Base-by-base conservation (phyloP, 2,797 vertebrate species). In the Tapera naevia region DNA sequence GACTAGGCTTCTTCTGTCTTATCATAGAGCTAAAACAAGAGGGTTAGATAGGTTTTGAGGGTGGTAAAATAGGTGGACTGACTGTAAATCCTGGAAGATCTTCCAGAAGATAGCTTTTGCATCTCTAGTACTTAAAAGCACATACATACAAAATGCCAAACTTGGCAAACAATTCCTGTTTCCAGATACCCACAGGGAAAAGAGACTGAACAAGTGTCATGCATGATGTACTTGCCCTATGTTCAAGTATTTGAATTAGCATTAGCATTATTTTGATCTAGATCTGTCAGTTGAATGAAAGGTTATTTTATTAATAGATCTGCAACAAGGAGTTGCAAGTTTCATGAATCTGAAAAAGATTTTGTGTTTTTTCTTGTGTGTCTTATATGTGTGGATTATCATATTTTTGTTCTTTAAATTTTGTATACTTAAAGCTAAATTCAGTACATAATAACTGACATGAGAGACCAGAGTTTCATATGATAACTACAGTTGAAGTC, bases 141-240 rank as follows among this genome's bases (percentile, higher is more conserved):
- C 3, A 13, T 45, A 13, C 10, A 33, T 51, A 67, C 19, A 67
- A 88, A 65, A 41, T 12, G 9, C 10, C n/a, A 73, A 57, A 50
- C 4, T 23, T 2, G 6, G 6, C 25, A 80, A 83, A 70, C 7
- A 1, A 69, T 65, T 81, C 10, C 30, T 5, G 25, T 0, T 0
- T 62, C 10, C 24, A 64, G 39, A 79, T 13, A 66, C 10, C 5
- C 27, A 39, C 7, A 39, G 1, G 1, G 1, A 14, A 82, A 53
- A 80, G 41, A 64, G 18, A 35, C 7, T 22, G 30, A 90, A 39
- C 4, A 86, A 82, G 6, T 17, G 11, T 35, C 22, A 53, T 45
- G 15, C 8, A 69, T 66, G 22, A 17, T 22, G 33, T 35, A 13
- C 4, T 14, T 45, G 10, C 5, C 7, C 7, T 71, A 4, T 30